phyloP scores from a whole-genome alignment of 2,113 vertebrate genomes.

The Pholis gunnellus region DNA sequence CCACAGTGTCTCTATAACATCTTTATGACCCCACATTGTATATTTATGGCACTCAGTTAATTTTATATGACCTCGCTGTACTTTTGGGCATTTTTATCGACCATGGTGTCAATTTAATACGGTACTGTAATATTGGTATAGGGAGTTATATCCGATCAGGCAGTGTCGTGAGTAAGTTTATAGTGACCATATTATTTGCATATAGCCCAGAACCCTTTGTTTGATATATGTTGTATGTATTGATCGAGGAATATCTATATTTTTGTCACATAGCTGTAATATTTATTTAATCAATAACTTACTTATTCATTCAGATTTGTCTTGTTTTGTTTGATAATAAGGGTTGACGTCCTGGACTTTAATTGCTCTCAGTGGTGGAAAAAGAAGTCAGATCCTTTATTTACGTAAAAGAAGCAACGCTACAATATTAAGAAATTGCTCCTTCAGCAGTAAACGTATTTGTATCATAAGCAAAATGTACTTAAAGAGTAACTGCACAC shows the following conservation, averaged over 20 bases:
- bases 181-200: background rate
- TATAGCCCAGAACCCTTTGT: background rate
- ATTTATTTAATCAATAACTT: background rate
- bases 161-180: background rate
- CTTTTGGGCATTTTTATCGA: background rate
- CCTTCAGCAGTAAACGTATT: no score
- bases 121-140: background rate
- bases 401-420: no score
- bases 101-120: background rate
- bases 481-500: no score
- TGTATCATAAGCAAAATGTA: no score
- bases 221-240: background rate
- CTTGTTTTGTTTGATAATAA: background rate
- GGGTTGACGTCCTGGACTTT: background rate
- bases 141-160: background rate
- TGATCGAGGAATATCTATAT: background rate
- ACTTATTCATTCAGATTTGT: background rate
- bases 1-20: background rate
- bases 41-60: constrained; percentile 5
- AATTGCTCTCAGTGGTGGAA: background rate
- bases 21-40: background rate
- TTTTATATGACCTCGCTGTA: constrained; percentile 1
- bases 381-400: no score
- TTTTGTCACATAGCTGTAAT: background rate
- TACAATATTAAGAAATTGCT: background rate